Conservation (phyloP, 64 coral and sea anemone species). For the Stylophora pistillata region DNA sequence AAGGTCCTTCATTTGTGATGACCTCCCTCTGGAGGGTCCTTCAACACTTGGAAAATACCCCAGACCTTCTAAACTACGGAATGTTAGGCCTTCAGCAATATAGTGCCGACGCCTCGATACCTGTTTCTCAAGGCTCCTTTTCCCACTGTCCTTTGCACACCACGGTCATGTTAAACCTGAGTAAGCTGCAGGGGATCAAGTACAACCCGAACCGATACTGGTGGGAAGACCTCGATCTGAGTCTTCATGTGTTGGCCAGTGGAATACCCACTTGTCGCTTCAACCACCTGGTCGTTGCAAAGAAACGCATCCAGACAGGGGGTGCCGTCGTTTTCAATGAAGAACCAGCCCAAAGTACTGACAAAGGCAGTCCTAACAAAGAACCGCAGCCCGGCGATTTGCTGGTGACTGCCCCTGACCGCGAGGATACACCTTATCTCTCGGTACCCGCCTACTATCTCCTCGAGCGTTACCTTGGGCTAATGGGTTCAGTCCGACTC, state of each 20-base stretch:
- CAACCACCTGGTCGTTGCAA: constrained; percentile 72
- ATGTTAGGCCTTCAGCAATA: constrained; percentile 69
- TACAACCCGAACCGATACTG: constrained; percentile 64
- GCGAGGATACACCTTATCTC: constrained; percentile 70
- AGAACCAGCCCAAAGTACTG: constrained; percentile 33
- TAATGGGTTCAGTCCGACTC: constrained; percentile 61
- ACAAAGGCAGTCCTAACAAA: constrained; percentile 32
- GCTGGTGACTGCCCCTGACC: constrained; percentile 84
- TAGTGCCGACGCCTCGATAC: constrained; percentile 50
- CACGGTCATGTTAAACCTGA: constrained; percentile 49
- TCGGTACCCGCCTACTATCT: constrained; percentile 83
- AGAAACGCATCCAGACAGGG: constrained; percentile 74
- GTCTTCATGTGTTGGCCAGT: constrained; percentile 33
- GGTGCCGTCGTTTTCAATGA: constrained; percentile 65
- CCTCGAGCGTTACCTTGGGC: constrained; percentile 80
- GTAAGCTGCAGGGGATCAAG: constrained; percentile 6
- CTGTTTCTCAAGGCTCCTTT: constrained; percentile 58
- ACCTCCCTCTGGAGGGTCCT: constrained; percentile 68
- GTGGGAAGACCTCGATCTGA: constrained; percentile 84
- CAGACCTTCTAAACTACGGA: constrained; percentile 61
- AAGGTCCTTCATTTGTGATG: not conserved
- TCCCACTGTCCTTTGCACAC: constrained; percentile 47
- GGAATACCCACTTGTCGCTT: constrained; percentile 69
- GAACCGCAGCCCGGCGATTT: constrained; percentile 37
- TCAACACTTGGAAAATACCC: constrained; percentile 60